Base-by-base conservation (phyloP, 2,888 invertebrate species). In the Alitta virens region DNA sequence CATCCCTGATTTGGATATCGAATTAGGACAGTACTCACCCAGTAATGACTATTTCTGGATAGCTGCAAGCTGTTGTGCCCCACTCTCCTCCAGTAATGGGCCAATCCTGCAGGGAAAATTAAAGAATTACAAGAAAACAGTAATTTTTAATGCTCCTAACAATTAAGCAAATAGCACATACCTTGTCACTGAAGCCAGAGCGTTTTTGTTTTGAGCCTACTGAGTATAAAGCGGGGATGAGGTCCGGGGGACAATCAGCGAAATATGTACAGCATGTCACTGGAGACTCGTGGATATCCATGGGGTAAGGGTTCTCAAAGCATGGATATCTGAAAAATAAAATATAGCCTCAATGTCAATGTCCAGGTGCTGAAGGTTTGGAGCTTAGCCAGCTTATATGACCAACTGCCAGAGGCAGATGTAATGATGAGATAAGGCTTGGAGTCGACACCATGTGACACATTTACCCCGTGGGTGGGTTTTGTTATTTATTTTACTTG, bases 201-300 rank as follows among this genome's bases (percentile, higher is more conserved):
- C 78, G 72, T 70, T 78, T 80, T 70, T 85, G 84, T 69, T 83
- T 84, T 56, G 75, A 73, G 18, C 83, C 98, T 74, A 97, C 96
- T 55, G 95, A 93, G 86, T 98, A 98, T 83, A 98, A 91, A 72
- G 97, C 97, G 63, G 97, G 96, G 80, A 98, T 95, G 81, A 99
- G 87, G 85, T 99, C 98, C 65, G 92, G 91, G 51, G 98, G 97
- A 83, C 97, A 98, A 85, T 99, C 97, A 62, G 96, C 95, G 82
- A 96, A 88, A 86, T 99, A 99, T 64, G 91, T 89, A 84, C 96
- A 94, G 85, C 92, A 93, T 62, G 98, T 98, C 78, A 99, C 97
- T 24, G 97, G 92, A 58, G 96, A 95, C 85, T 99, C 98, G 86
- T 99, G 98, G 73, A 99, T 88, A 85, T 99, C 98, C 96, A 99